Base-by-base conservation (phyloP, 2,113 vertebrate species). In the Oreocharis arfaki region DNA sequence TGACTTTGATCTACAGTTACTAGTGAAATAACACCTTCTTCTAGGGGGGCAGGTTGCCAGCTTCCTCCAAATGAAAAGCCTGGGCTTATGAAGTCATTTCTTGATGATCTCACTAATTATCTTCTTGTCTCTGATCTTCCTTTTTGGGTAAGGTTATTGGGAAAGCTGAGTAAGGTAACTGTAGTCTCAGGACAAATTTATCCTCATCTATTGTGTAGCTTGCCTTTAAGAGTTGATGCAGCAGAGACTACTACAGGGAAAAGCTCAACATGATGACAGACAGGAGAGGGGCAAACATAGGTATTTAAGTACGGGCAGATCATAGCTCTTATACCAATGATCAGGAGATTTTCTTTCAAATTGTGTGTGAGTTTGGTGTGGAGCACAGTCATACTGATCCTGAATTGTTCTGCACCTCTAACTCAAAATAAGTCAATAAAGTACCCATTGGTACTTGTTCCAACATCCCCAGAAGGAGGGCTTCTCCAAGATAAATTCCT, bases 101-200 rank as follows among this genome's bases (percentile, higher is more conserved):
- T 93, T 90, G 80, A 81, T 91, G 92, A 92, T 96, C 94, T 96
- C 92, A 96, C 87, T 88, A 91, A 94, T 96, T 97, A 95, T 82
- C 81, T 94, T 91, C 82, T 93, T 96, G 84, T 87, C 95, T 96
- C 84, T 97, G 91, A 97, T 97, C 95, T 95, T 96, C 86, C 79
- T 87, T 94, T 96, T 95, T 84, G 82, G 77, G 70, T 68, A 94
- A 93, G 65, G 69, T 96, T 96, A 94, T 92, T 95, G 80, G 53
- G 90, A 93, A 97, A 96, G 90, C 65, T 97, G 88, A 90, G 53
- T 78, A 97, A 94, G 83, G 73, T 76, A 94, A 93, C 73, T 89
- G 53, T 69, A 88, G 44, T 93, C 61, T 93, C 57, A 79, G 86
- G 73, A 84, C 49, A 89, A 94, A 93, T 93, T 89, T 93, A 84